A percentile compares a stretch with the other conserved stretches of the same genome.
Conservation (phyloP, 2,113 vertebrate genomes). For the Leptosomus discolor region DNA sequence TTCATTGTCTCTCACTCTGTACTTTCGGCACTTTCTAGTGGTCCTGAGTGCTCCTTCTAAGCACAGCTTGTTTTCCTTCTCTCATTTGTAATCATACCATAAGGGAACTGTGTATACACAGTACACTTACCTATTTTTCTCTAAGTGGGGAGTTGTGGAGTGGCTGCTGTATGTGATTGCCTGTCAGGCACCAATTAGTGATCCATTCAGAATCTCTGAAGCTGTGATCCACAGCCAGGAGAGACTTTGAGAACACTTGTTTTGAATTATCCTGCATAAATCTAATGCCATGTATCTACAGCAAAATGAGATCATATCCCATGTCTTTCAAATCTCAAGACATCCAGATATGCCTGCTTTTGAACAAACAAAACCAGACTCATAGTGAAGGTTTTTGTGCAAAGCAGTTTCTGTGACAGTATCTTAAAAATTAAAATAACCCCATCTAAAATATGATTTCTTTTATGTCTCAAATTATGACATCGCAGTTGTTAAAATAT, state of each 20-base stretch:
- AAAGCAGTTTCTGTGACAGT: neutral
- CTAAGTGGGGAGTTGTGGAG: slow-evolving; percentile 19
- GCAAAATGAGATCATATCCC: slow-evolving; percentile 14
- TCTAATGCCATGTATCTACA: neutral
- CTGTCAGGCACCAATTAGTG: slow-evolving; percentile 57
- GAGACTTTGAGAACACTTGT: slow-evolving; percentile 48
- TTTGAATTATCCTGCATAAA: slow-evolving; percentile 37
- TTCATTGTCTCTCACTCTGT: neutral
- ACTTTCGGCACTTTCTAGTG: slow-evolving; percentile 27
- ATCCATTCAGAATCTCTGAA: slow-evolving; percentile 46
- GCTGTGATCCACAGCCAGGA: slow-evolving; percentile 44
- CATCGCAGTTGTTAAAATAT: neutral
- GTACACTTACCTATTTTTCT: slow-evolving; percentile 29
- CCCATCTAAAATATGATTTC: neutral
- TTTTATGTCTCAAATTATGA: neutral
- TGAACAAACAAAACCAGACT: slow-evolving; percentile 8
- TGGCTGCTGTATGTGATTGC: slow-evolving; percentile 33
- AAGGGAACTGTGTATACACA: slow-evolving; percentile 19
- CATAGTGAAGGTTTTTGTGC: neutral
- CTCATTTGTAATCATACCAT: neutral
- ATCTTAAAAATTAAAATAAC: slow-evolving; percentile 30
- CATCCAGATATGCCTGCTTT: neutral
- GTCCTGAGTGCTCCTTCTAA: slow-evolving; percentile 18
- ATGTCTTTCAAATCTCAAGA: neutral
- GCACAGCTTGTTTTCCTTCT: slow-evolving; percentile 18